Conservation (phyloP, 2,797 vertebrate genomes). For the Epinephelus malabaricus region DNA sequence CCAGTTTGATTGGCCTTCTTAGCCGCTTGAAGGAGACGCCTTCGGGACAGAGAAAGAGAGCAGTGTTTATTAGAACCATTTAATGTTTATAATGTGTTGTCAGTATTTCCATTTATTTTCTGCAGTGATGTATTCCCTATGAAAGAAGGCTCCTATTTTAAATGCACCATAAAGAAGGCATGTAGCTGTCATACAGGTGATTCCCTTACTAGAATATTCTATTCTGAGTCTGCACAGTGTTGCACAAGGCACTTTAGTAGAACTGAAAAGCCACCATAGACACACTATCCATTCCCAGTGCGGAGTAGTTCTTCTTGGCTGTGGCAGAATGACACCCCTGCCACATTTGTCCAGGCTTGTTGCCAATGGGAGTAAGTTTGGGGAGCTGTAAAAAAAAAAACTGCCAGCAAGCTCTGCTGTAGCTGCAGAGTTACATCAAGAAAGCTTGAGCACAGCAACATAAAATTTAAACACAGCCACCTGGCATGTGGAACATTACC, state of each 20-base stretch:
- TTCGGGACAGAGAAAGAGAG: slow-evolving; percentile 67
- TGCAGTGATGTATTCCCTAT: slow-evolving; percentile 1
- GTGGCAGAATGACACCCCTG: slow-evolving; percentile 58
- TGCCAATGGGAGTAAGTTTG: slow-evolving; percentile 67
- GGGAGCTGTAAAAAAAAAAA: slow-evolving; percentile 63
- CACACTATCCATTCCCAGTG: slow-evolving; percentile 21
- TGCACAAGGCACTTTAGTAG: slow-evolving; percentile 22
- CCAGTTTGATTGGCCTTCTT: slow-evolving; percentile 95
- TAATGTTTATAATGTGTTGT: not conserved
- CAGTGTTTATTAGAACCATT: not conserved
- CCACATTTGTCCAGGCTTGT: slow-evolving; percentile 63
- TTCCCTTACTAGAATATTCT: slow-evolving; percentile 22
- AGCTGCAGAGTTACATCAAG: slow-evolving; percentile 52
- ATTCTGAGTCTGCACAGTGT: slow-evolving; percentile 35
- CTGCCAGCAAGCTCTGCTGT: slow-evolving; percentile 49
- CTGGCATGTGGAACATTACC: slow-evolving; percentile 52
- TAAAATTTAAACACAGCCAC: slow-evolving; percentile 68
- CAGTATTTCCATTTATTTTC: slow-evolving; percentile 2
- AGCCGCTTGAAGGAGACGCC: slow-evolving; percentile 92
- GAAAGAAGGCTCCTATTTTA: not conserved
- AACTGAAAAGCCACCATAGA: slow-evolving; percentile 42
- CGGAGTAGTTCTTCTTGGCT: slow-evolving; percentile 26
- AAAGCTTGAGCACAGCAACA: slow-evolving; percentile 56
- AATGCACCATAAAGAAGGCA: slow-evolving; percentile 24
- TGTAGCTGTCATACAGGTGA: slow-evolving; percentile 8